Evolutionary conservation across 2,888 invertebrate genomes (phyloP).

Genomic region (Philereme vetulata): DNA sequence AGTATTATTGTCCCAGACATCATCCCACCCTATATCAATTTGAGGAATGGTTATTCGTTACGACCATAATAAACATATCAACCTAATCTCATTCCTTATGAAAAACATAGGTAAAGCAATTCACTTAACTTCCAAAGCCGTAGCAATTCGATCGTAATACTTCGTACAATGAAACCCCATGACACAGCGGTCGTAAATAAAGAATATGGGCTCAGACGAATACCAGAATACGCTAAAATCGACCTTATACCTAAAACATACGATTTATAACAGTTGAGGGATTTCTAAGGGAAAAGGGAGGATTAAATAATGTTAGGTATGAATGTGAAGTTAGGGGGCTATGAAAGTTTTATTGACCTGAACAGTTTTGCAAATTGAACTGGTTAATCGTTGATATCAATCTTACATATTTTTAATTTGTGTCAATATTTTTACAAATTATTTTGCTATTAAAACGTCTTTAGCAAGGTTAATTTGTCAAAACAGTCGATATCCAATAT

Average conservation of each 20-base stretch:
- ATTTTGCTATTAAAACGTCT: too few relatives aligned
- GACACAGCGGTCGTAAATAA: slow-evolving; percentile 63
- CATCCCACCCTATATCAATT: slow-evolving; percentile 9
- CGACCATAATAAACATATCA: slow-evolving; percentile 31
- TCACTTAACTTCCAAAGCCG: slow-evolving; percentile 41
- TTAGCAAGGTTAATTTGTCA: too few relatives aligned
- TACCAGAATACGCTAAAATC: not conserved
- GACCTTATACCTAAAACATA: slow-evolving; percentile 8
- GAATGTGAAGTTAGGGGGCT: slow-evolving; percentile 35
- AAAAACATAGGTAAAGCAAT: slow-evolving; percentile 46
- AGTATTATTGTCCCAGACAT: not conserved
- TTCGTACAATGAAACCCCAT: slow-evolving; percentile 56
- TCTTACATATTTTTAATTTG: too few relatives aligned
- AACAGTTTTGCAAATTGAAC: slow-evolving; percentile 45
- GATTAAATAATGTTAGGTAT: slow-evolving; percentile 29
- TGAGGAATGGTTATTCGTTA: slow-evolving; percentile 17
- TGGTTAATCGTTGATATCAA: slow-evolving; percentile 20
- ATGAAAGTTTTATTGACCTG: slow-evolving; percentile 44
- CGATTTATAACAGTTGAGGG: slow-evolving; percentile 9
- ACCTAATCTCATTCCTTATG: slow-evolving; percentile 35
- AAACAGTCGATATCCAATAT: too few relatives aligned
- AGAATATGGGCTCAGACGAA: slow-evolving; percentile 25
- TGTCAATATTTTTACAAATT: too few relatives aligned
- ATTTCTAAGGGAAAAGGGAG: slow-evolving; percentile 7
- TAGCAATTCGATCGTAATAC: slow-evolving; percentile 35